Evolutionary conservation across 2,888 invertebrate genomes (phyloP).

Genomic region (Amaurobius ferox): DNA sequence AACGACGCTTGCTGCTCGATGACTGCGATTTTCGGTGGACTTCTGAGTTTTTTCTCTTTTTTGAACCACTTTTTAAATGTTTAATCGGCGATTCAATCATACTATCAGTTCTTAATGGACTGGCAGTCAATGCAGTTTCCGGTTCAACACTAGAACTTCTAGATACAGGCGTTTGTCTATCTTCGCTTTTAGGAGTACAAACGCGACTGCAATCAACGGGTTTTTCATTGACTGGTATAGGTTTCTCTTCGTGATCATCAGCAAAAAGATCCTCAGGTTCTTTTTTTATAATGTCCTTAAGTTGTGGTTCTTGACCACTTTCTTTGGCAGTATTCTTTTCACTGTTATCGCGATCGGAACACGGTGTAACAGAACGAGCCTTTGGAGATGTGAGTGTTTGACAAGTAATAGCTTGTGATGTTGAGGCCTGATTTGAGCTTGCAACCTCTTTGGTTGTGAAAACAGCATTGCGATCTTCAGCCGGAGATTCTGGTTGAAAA

Average conservation of each 20-base stretch:
- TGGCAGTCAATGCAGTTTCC: slow-evolving; percentile 23
- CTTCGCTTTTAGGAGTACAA: slow-evolving; percentile 59
- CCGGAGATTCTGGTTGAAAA: slow-evolving; percentile 69
- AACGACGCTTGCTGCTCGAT: slow-evolving; percentile 44
- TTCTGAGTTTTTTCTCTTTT: slow-evolving; percentile 52
- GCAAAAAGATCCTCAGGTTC: slow-evolving; percentile 28
- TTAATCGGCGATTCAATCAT: slow-evolving; percentile 17
- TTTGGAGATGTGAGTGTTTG: slow-evolving; percentile 40
- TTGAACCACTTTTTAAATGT: slow-evolving; percentile 28
- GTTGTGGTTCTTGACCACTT: not conserved
- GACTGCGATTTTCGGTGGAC: slow-evolving; percentile 41
- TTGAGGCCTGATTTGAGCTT: slow-evolving; percentile 35
- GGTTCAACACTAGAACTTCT: slow-evolving; percentile 56
- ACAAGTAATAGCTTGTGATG: slow-evolving; percentile 40
- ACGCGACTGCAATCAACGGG: slow-evolving; percentile 41
- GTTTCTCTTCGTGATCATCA: slow-evolving; percentile 26
- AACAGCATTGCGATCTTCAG: slow-evolving; percentile 49
- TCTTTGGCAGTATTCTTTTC: slow-evolving; percentile 47
- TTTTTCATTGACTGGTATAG: slow-evolving; percentile 26
- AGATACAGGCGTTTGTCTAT: slow-evolving; percentile 58
- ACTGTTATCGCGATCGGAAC: slow-evolving; percentile 51
- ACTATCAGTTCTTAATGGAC: slow-evolving; percentile 9
- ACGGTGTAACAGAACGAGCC: slow-evolving; percentile 47
- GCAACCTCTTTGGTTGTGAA: slow-evolving; percentile 55
- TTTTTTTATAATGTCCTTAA: slow-evolving; percentile 15